Conservation (phyloP, 1,140 invertebrate species). For the Tyrophagus putrescentiae region DNA sequence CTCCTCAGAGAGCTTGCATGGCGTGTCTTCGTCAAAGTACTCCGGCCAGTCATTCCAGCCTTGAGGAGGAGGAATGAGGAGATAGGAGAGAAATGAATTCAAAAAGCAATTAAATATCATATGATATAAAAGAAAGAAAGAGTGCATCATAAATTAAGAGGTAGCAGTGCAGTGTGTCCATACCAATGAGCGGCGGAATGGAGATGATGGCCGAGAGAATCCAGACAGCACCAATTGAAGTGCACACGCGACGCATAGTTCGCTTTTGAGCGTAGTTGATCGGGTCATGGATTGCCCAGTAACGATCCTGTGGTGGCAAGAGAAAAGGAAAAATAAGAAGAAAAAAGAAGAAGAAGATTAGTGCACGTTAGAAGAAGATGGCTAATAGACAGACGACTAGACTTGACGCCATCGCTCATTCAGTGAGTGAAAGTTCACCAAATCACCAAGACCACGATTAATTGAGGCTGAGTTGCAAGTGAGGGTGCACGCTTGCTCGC, state of each 20-base stretch:
- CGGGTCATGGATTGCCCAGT: conserved; percentile 93
- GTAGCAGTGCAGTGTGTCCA: too few species aligned
- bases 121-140: too few species aligned
- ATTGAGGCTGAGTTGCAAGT: too few species aligned
- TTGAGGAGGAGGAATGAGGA: too few species aligned
- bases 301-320: conserved; percentile 37
- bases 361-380: too few species aligned
- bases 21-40: conserved; percentile 50
- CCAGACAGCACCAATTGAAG: conserved; percentile 85
- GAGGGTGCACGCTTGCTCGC: too few species aligned
- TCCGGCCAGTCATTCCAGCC: conserved; percentile 96
- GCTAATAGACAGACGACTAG: neutral
- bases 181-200: conserved; percentile 82
- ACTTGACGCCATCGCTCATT: too few species aligned
- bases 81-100: too few species aligned
- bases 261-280: conserved; percentile 93
- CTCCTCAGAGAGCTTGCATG: conserved; percentile 58
- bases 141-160: too few species aligned
- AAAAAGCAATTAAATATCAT: too few species aligned
- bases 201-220: conserved; percentile 74
- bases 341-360: neutral
- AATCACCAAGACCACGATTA: too few species aligned
- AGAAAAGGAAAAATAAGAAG: neutral
- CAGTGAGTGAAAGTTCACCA: too few species aligned
- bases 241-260: conserved; percentile 72